Evolutionary conservation across 2,888 invertebrate genomes (phyloP), one percentile per base, ranked within the genome.

Genomic region (Acanthosepion esculentum): DNA sequence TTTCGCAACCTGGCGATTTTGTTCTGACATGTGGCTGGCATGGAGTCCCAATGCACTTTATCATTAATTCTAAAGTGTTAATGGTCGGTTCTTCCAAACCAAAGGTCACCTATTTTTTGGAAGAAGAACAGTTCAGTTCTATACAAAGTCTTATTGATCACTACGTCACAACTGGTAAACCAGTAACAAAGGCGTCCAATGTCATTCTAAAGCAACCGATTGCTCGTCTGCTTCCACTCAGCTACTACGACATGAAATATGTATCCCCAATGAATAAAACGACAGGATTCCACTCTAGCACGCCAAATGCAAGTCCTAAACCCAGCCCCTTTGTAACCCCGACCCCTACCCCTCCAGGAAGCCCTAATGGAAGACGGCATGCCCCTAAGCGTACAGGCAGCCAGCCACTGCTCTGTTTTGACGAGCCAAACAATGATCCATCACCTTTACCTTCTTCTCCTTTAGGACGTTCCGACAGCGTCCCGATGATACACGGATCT

Each of bases 71-170:
- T 50, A 96, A 97, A 94, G 97, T 97, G 41, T 96, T 97, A 0
- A 95, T 96, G 92, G 96, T 96, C 78, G 96, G 96, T 1, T 95
- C 96, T 1, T 95, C 95, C 91, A 95, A 96, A 55, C 96, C 96
- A 15, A 96, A 96, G 96, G 98, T 99, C 59, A 99, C 99, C 97
- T 99, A 98, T 97, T 99, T 99, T 97, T 99, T 99, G 97, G 99
- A 99, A 97, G 99, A 99, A 97, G 99, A 99, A 97, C 98, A 98
- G 0, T 99, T 99, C 97, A 99, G 99, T 97, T 99, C 99, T 5
- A 99, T 99, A 48, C 98, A 99, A 0, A 99, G 99, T 97, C 98
- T 99, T 95, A 99, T 99, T 95, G 99, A 99, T 15, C 99, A 98
- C 96, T 99, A 99, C 97, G 99, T 99, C 50, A 99, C 99, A 3